A percentile compares a stretch with the other conserved stretches of the same genome.
These are phyloP conservation scores for Sebastiscus albofasciatus DNA, from an alignment of 2,797 vertebrate species.

Conservation along the genomic window DNA sequence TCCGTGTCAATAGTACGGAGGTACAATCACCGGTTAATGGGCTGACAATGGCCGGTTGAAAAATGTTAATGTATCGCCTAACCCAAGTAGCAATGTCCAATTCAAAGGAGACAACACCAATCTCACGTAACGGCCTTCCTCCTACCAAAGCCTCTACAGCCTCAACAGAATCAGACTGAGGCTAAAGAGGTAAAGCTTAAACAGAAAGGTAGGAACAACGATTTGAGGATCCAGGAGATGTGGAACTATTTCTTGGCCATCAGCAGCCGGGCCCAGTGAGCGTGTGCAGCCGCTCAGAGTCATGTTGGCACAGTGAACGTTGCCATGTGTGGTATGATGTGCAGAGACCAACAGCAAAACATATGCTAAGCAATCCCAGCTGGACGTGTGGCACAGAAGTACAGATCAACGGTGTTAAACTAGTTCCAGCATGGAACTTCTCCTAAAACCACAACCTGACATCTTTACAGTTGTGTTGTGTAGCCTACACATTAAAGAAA, in stretches of 20 bases:
- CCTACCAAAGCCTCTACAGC: background rate
- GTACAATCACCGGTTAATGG: too few relatives aligned
- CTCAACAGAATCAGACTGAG: background rate
- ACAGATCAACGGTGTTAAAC: background rate
- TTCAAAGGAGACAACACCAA: background rate
- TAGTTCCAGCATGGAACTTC: background rate
- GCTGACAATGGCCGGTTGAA: too few relatives aligned
- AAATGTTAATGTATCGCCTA: too few relatives aligned
- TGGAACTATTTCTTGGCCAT: background rate
- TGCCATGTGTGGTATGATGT: background rate
- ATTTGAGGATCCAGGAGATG: too few relatives aligned
- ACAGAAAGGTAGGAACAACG: background rate
- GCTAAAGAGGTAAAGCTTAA: background rate
- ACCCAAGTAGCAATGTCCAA: too few relatives aligned
- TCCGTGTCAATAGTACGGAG: too few relatives aligned
- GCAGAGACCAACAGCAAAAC: background rate
- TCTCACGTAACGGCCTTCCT: background rate
- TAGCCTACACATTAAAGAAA: background rate
- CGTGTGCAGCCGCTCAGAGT: background rate
- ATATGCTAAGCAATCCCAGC: background rate
- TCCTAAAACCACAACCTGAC: background rate
- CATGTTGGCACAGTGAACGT: too few relatives aligned
- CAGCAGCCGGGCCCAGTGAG: background rate
- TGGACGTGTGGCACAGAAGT: background rate
- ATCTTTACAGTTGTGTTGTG: background rate